Percentiles rank a stretch among this genome's conserved stretches.
phyloP scores from a whole-genome alignment of 2,113 vertebrate genomes.

The Probosciger aterrimus region DNA sequence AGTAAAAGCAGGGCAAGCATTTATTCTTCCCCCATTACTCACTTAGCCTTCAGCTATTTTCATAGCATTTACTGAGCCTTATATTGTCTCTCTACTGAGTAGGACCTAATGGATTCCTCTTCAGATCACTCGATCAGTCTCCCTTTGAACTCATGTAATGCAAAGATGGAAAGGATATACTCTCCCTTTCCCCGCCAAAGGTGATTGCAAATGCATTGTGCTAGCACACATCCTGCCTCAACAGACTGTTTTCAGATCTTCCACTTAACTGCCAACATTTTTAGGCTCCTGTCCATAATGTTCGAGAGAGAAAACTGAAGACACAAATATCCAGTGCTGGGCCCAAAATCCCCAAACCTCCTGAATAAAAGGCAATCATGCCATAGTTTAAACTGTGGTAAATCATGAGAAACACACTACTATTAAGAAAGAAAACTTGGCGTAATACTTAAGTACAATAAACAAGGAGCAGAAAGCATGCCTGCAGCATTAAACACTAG shows the following conservation, averaged over 20 bases:
- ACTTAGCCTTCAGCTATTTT: neutral
- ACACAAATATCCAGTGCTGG: neutral
- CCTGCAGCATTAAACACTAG: neutral
- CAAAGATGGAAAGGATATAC: neutral
- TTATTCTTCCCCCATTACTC: neutral
- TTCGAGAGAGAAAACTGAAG: neutral
- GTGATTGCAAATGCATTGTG: neutral
- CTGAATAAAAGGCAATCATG: neutral
- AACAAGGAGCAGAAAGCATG: neutral
- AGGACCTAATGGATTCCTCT: neutral
- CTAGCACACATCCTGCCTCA: neutral
- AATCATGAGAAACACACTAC: neutral
- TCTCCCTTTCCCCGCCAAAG: neutral
- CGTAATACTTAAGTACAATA: neutral
- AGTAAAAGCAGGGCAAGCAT: neutral
- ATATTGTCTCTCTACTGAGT: neutral
- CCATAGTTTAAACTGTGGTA: neutral
- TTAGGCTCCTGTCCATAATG: neutral
- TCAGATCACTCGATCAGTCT: neutral
- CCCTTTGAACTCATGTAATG: neutral
- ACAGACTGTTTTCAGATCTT: neutral
- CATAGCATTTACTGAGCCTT: neutral
- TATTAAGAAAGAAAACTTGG: neutral
- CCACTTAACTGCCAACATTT: neutral
- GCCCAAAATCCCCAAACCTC: neutral